These are phyloP conservation scores for Drosophila fungiperda DNA, from an alignment of 2,888 invertebrate species.

Conservation along the genomic window DNA sequence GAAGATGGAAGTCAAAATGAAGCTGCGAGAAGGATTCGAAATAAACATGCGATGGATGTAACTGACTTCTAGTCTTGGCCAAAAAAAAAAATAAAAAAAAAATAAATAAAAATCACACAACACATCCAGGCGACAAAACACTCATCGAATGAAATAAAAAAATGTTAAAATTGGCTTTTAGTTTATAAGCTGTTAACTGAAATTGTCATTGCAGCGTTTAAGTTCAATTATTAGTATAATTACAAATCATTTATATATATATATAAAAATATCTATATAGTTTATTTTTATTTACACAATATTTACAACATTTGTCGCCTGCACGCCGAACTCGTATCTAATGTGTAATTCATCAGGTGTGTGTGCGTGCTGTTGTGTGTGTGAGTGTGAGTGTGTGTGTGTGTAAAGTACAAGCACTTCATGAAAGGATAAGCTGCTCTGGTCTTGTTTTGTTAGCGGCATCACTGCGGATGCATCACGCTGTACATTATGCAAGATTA, in stretches of 20 bases:
- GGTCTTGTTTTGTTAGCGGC: conserved; percentile 29
- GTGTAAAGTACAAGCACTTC: conserved; percentile 62
- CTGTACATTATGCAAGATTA: conserved; percentile 77
- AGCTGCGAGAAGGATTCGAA: conserved; percentile 42
- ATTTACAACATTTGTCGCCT: conserved; percentile 13
- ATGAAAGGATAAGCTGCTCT: conserved; percentile 71
- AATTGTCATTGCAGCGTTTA: background rate
- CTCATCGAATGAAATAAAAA: background rate
- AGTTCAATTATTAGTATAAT: background rate
- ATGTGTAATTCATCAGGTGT: conserved; percentile 45
- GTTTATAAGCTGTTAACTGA: background rate
- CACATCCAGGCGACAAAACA: conserved; percentile 58
- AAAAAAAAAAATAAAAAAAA: conserved; percentile 3
- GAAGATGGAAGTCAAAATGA: conserved; percentile 13
- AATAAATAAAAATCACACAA: background rate
- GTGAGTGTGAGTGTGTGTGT: conserved; percentile 15
- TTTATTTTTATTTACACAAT: no score
- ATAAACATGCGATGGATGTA: conserved; percentile 41
- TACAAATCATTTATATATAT: background rate
- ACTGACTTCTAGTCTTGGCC: conserved; percentile 45
- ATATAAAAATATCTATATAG: no score
- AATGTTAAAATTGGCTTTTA: background rate
- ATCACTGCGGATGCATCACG: conserved; percentile 42
- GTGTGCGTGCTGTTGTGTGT: conserved; percentile 24
- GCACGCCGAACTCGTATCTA: conserved; percentile 1